phyloP scores from a whole-genome alignment of 2,113 vertebrate genomes.

The Cololabis saira region DNA sequence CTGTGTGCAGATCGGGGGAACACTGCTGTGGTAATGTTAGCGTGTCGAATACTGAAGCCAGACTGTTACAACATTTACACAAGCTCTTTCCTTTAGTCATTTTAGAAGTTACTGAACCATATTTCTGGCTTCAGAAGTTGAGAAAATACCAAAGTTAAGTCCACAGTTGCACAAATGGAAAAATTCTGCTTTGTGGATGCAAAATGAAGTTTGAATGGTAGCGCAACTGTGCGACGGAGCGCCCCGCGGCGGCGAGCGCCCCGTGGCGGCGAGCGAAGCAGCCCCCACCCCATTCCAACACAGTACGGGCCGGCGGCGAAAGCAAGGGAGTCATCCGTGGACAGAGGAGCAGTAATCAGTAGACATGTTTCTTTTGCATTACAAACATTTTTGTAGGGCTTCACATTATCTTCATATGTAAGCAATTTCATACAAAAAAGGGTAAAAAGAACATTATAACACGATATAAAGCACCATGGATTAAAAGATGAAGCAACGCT shows the following conservation, averaged over 20 bases:
- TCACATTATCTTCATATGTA: conserved; percentile 86
- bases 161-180: conserved; percentile 53
- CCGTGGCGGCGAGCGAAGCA: no score
- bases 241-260: no score
- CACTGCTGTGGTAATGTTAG: conserved; percentile 59
- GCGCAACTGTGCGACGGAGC: no score
- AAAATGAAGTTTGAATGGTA: conserved; percentile 36
- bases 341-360: conserved; percentile 79
- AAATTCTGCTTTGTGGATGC: conserved; percentile 54
- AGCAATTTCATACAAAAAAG: conserved; percentile 72
- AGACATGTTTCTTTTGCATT: conserved; percentile 77
- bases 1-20: conserved; percentile 41
- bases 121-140: conserved; percentile 56
- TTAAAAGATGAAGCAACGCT: conserved; percentile 74
- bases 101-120: conserved; percentile 29
- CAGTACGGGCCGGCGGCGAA: conserved; percentile 52
- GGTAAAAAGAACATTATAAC: conserved; percentile 62
- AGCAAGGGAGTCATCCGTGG: conserved; percentile 44
- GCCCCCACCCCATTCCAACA: conserved; percentile 47
- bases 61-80: conserved; percentile 56
- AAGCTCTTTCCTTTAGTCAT: conserved; percentile 24
- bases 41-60: conserved; percentile 42
- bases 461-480: conserved; percentile 76
- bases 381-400: conserved; percentile 77
- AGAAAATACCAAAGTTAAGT: conserved; percentile 41